Percentiles rank a stretch among this genome's conserved stretches.
Evolutionary conservation across 1,140 invertebrate genomes (phyloP).

Genomic region (Nilaparvata lugens): DNA sequence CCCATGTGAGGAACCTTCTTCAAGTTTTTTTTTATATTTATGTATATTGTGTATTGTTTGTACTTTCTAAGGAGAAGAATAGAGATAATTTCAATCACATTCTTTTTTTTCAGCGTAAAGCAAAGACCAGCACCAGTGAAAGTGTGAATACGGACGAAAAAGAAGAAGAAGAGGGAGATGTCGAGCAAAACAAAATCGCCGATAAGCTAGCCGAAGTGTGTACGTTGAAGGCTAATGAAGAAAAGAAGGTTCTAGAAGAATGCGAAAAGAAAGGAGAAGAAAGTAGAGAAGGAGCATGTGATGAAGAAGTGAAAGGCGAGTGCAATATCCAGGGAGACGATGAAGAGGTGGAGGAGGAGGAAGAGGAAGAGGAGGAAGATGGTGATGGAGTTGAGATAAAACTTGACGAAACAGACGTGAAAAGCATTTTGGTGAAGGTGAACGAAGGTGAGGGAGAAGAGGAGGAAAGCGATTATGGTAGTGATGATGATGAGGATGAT

Average conservation of each 20-base stretch:
- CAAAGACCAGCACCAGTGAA: too few species aligned
- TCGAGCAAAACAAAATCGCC: too few species aligned
- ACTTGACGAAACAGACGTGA: conserved; percentile 12
- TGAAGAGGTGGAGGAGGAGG: conserved; percentile 31
- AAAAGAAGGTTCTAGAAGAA: conserved; percentile 17
- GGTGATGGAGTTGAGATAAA: conserved; percentile 8
- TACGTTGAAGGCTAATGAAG: conserved; percentile 8
- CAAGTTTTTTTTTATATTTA: too few species aligned
- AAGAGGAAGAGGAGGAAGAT: conserved; percentile 29
- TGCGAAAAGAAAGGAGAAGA: background rate
- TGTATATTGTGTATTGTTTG: too few species aligned
- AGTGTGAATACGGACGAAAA: too few species aligned
- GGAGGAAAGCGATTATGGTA: conserved; percentile 24
- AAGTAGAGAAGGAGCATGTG: conserved; percentile 11
- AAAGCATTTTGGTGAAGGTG: too few species aligned
- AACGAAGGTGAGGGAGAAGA: conserved; percentile 18
- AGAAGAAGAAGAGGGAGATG: too few species aligned
- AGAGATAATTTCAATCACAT: too few species aligned
- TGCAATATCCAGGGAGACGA: conserved; percentile 26
- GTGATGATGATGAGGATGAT: conserved; percentile 21
- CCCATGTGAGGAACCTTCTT: too few species aligned
- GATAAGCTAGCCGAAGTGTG: conserved; percentile 25
- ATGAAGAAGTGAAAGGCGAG: conserved; percentile 34
- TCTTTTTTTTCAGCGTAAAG: too few species aligned
- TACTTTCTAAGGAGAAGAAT: too few species aligned